phyloP scores from a whole-genome alignment of 2,888 invertebrate species.

The Hyposoter didymator region DNA sequence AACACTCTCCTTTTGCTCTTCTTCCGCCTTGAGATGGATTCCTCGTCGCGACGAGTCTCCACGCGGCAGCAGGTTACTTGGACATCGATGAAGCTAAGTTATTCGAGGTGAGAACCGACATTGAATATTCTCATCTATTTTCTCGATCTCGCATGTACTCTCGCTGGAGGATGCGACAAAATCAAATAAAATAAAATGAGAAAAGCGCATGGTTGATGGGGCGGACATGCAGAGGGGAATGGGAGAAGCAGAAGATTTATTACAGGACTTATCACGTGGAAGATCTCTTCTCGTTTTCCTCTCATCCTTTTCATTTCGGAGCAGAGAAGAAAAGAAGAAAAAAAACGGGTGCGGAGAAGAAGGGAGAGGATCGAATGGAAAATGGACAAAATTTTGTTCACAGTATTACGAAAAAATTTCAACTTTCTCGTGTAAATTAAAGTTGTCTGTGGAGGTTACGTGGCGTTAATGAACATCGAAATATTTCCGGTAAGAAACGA shows the following conservation, averaged over 20 bases:
- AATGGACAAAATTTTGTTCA: background rate
- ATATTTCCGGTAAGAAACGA: background rate
- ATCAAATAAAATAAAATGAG: conserved; percentile 1
- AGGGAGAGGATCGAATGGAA: background rate
- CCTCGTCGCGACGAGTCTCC: background rate
- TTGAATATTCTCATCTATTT: conserved; percentile 55
- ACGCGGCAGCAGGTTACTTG: conserved; percentile 51
- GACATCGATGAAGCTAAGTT: conserved; percentile 19
- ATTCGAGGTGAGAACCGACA: conserved; percentile 14
- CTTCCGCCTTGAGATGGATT: conserved; percentile 34
- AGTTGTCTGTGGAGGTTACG: background rate
- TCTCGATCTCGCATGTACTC: conserved; percentile 39
- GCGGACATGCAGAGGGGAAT: conserved; percentile 9
- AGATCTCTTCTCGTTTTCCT: conserved; percentile 21
- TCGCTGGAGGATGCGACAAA: conserved; percentile 27
- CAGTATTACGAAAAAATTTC: background rate
- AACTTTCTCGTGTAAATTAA: background rate
- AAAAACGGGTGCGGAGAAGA: background rate
- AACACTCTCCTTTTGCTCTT: background rate
- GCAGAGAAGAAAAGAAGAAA: background rate
- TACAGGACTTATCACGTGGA: background rate
- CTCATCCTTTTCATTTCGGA: background rate
- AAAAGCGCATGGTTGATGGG: conserved; percentile 25
- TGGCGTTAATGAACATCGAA: no score
- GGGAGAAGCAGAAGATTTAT: conserved; percentile 15